These are phyloP conservation scores for Perca flavescens DNA, from an alignment of 2,113 vertebrate species.

Conservation along the genomic window DNA sequence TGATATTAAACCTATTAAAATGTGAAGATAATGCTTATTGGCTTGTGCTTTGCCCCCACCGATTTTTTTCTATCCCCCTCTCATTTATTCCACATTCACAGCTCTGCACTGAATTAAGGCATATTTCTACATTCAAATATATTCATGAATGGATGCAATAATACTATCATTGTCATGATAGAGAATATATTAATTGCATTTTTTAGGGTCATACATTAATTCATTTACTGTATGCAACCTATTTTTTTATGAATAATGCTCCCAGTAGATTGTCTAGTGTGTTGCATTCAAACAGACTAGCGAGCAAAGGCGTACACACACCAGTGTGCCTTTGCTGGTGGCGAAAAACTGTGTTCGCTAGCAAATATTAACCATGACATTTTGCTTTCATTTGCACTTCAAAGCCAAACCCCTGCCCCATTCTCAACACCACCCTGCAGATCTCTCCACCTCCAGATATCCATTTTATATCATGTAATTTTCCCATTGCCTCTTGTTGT, in stretches of 20 bases:
- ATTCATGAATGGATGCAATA: not conserved
- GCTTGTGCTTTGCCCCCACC: not conserved
- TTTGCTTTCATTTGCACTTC: conserved; percentile 66
- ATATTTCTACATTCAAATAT: not conserved
- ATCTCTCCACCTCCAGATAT: conserved; percentile 29
- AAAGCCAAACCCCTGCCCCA: conserved; percentile 49
- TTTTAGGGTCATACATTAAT: conserved; percentile 3
- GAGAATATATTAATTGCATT: conserved; percentile 2
- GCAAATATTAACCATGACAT: conserved; percentile 64
- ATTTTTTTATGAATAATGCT: conserved; percentile 10
- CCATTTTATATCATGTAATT: conserved; percentile 21
- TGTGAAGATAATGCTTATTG: conserved; percentile 4
- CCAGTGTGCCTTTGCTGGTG: conserved; percentile 49
- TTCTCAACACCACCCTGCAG: conserved; percentile 26
- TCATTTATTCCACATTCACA: not conserved
- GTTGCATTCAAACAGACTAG: conserved; percentile 6
- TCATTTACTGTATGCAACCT: not conserved
- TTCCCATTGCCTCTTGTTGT: not conserved
- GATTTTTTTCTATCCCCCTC: not conserved
- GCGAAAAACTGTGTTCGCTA: conserved; percentile 23
- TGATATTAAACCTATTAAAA: not conserved
- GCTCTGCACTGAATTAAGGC: not conserved
- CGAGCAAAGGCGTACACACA: not conserved
- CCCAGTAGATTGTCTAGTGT: not conserved
- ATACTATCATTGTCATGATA: not conserved